These are phyloP conservation scores for Rhyacophila evoluta DNA, from an alignment of 2,888 invertebrate species.

Conservation along the genomic window DNA sequence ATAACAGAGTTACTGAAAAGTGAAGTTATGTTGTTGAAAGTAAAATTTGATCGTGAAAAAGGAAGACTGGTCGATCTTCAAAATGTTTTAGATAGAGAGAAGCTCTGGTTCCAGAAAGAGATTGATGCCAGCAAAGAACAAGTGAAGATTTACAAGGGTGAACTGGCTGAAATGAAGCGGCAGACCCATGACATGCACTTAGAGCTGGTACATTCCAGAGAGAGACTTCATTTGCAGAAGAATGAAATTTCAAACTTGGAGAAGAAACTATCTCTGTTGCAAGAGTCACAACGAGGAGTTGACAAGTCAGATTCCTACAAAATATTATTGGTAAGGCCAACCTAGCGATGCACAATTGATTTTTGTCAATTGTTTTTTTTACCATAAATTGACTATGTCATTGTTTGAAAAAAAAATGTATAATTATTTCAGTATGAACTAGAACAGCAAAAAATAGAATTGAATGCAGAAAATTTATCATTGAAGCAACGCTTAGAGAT, in stretches of 20 bases:
- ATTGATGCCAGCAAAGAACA: constrained; percentile 62
- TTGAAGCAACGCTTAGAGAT: constrained; percentile 61
- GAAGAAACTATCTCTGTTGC: constrained; percentile 62
- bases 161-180: constrained; percentile 57
- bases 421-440: constrained; percentile 63
- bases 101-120: constrained; percentile 62
- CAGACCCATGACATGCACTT: constrained; percentile 63
- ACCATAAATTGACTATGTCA: too few relatives aligned
- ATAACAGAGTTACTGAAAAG: constrained; percentile 65
- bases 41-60: constrained; percentile 69
- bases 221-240: constrained; percentile 61
- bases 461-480: constrained; percentile 63
- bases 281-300: constrained; percentile 57
- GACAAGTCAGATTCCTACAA: constrained; percentile 54
- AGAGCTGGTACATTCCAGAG: constrained; percentile 62
- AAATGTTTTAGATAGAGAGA: constrained; percentile 63
- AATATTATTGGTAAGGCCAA: constrained; percentile 60
- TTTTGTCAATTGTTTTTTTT: background rate
- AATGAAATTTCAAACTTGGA: constrained; percentile 67
- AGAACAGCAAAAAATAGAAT: constrained; percentile 63
- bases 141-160: constrained; percentile 58
- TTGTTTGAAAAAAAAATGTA: background rate
- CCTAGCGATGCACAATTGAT: background rate
- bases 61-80: constrained; percentile 65
- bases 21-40: constrained; percentile 67